Base-by-base conservation (phyloP, 2,888 invertebrate species). In the Hylaea fasciaria region DNA sequence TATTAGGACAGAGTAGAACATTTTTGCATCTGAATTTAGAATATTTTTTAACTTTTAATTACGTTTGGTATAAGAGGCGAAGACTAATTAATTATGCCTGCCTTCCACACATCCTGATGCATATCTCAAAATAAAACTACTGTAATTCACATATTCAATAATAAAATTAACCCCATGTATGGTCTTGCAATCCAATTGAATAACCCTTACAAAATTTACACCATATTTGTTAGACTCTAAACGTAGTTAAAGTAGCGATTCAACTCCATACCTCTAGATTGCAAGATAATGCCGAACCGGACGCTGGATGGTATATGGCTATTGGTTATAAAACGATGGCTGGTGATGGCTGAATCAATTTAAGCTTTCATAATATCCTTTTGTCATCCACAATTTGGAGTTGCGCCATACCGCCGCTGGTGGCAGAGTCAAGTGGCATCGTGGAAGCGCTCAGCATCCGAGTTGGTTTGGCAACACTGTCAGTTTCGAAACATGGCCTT, bases 371-470 rank as follows among this genome's bases (percentile, higher is more conserved):
- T 52, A 64, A 68, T 47, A 65, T 69, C 66, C 66, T 60, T 22
- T 72, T 68, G 51, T 62, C 73, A 77, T 80, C 79, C 75, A 77
- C 76, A 71, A 77, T 74, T 72, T 56, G 52, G n/a, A 47, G 58
- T 81, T 77, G 67, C 77, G 68, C 74, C 62, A 71, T 63, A 55
- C 60, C 64, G 44, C 53, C 22, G n/a, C 7, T 54, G 49, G 53
- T 70, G 69, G 68, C 59, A 66, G n/a, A 40, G 62, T 0, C 65
- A 58, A 29, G 54, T 72, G 70, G 72, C 72, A 71, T 66, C 69
- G 61, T 66, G 65, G 66, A 62, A 66, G 70, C 68, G 66, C 66
- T 47, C 61, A 66, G 66, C 70, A 74, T 78, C 79, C 78, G 76
- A n/a, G 12, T 49, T 17, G 62, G 44, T 80, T 80, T 65, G 66